These are phyloP conservation scores for Paraescarpia echinospica DNA, from an alignment of 1,140 invertebrate genomes.

Conservation along the genomic window DNA sequence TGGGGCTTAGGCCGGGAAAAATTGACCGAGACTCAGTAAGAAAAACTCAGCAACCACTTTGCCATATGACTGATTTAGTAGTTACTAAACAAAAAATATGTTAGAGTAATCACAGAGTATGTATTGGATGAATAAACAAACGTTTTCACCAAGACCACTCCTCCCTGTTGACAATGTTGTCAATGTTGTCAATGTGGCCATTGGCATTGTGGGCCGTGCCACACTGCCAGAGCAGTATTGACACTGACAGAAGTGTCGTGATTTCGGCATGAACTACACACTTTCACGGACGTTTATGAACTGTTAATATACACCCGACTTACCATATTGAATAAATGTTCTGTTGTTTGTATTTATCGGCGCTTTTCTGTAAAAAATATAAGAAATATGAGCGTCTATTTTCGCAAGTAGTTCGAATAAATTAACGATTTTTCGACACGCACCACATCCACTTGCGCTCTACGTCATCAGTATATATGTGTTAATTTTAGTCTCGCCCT, in stretches of 20 bases:
- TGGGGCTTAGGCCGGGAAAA: too few relatives aligned
- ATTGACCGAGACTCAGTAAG: too few relatives aligned
- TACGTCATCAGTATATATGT: background rate
- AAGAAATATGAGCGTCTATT: background rate
- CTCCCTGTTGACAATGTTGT: too few relatives aligned
- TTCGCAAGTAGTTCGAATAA: background rate
- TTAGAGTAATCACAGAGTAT: too few relatives aligned
- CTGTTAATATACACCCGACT: background rate
- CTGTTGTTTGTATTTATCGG: background rate
- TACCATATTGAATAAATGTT: background rate
- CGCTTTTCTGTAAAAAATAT: background rate
- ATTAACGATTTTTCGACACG: constrained; percentile 5
- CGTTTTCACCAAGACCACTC: too few relatives aligned
- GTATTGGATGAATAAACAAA: too few relatives aligned
- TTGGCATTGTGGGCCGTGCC: too few relatives aligned
- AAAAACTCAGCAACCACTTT: too few relatives aligned
- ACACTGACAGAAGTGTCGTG: background rate
- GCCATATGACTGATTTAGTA: too few relatives aligned
- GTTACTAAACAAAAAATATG: too few relatives aligned
- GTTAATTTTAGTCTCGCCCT: background rate
- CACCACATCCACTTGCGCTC: background rate
- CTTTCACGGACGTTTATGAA: background rate
- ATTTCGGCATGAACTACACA: background rate
- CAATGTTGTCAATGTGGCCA: too few relatives aligned
- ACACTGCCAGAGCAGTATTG: too few relatives aligned